Conservation (phyloP, 2,888 invertebrate genomes). For the Prosopocoilus inquinatus region DNA sequence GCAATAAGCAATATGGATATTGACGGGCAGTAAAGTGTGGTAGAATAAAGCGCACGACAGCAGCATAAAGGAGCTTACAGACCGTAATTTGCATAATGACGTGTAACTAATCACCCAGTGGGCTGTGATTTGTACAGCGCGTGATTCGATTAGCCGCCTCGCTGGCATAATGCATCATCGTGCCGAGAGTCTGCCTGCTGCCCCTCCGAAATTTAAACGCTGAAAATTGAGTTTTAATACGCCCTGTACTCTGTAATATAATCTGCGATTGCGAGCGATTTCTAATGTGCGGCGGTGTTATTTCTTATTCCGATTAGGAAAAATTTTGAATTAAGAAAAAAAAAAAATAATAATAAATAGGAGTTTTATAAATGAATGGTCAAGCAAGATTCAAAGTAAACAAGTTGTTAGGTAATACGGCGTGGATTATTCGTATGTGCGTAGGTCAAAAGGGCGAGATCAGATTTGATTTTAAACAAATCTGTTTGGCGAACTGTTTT, state of each 20-base stretch:
- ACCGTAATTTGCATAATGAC: constrained; percentile 40
- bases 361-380: too few relatives aligned
- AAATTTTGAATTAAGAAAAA: too few relatives aligned
- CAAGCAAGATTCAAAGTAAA: too few relatives aligned
- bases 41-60: constrained; percentile 10
- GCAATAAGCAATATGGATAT: constrained; percentile 1
- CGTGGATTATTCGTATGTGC: too few relatives aligned
- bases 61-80: constrained; percentile 19
- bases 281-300: too few relatives aligned
- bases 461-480: background rate
- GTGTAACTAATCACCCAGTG: constrained; percentile 36
- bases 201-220: background rate
- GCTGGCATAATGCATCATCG: background rate
- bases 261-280: too few relatives aligned
- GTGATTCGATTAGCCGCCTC: constrained; percentile 30
- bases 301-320: too few relatives aligned
- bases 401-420: too few relatives aligned
- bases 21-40: constrained; percentile 7
- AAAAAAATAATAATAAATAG: too few relatives aligned
- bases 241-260: too few relatives aligned
- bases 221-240: too few relatives aligned
- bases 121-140: constrained; percentile 31
- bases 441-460: too few relatives aligned
- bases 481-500: constrained; percentile 20
- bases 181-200: background rate